Evolutionary conservation across 2,113 vertebrate genomes (phyloP).

Genomic region (Tringa solitaria): DNA sequence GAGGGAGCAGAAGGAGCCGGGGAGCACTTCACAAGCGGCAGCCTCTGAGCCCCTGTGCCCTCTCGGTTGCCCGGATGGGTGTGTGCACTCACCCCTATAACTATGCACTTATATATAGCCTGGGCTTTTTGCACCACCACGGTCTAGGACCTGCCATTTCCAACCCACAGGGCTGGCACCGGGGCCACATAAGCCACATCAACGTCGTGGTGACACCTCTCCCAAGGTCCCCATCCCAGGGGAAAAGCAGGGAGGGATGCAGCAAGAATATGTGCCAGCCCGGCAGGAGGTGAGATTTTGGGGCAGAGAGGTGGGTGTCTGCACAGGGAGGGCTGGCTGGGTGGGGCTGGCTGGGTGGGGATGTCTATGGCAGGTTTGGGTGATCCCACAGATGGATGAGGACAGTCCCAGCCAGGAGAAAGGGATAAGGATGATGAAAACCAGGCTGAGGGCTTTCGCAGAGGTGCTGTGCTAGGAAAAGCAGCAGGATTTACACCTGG

Average conservation of each 20-base stretch:
- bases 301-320: neutral
- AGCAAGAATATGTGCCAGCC: accelerated
- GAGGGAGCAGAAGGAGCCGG: neutral
- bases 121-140: neutral
- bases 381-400: accelerated
- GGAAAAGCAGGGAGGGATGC: neutral
- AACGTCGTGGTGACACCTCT: neutral
- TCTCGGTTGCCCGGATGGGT: neutral
- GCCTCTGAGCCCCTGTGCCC: neutral
- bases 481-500: neutral
- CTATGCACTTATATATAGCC: neutral
- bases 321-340: accelerated
- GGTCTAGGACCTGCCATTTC: neutral
- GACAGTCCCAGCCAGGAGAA: neutral
- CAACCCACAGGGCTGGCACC: neutral
- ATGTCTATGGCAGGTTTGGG: neutral
- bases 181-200: accelerated
- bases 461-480: neutral
- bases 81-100: accelerated
- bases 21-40: neutral
- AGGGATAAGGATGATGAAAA: neutral
- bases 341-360: neutral
- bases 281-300: accelerated
- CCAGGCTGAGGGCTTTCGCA: neutral
- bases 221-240: accelerated